Evolutionary conservation across 2,888 invertebrate genomes (phyloP).

Genomic region (Agapostemon virescens): DNA sequence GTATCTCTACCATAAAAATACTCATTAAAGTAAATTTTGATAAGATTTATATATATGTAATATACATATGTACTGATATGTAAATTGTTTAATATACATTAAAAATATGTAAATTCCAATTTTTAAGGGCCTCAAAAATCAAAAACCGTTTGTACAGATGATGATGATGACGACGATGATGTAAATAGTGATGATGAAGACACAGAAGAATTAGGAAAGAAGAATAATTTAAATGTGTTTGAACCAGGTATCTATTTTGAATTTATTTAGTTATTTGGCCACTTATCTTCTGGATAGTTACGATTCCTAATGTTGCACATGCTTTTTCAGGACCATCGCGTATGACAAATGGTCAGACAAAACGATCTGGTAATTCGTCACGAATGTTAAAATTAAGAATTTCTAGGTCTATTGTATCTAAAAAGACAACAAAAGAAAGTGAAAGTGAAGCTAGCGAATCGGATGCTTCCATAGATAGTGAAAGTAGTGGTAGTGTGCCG

Average conservation of each 20-base stretch:
- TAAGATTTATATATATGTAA: not conserved
- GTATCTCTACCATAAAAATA: slow-evolving; percentile 28
- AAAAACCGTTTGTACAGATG: slow-evolving; percentile 67
- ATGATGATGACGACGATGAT: slow-evolving; percentile 52
- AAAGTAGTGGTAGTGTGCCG: slow-evolving; percentile 74
- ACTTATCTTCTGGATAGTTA: not conserved
- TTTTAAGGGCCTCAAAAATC: slow-evolving; percentile 66
- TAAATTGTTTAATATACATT: not conserved
- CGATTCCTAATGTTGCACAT: not conserved
- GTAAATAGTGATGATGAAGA: slow-evolving; percentile 63
- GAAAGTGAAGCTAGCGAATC: slow-evolving; percentile 74
- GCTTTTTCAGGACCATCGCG: slow-evolving; percentile 74
- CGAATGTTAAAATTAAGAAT: slow-evolving; percentile 71
- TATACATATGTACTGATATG: not conserved
- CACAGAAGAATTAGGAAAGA: slow-evolving; percentile 46
- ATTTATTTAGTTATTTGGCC: not conserved
- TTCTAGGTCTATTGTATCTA: slow-evolving; percentile 56
- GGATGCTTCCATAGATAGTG: slow-evolving; percentile 70
- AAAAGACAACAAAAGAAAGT: slow-evolving; percentile 65
- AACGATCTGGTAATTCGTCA: slow-evolving; percentile 64
- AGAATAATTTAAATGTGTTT: slow-evolving; percentile 51
- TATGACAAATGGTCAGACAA: slow-evolving; percentile 75
- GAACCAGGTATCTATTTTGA: slow-evolving; percentile 67
- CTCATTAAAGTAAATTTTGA: slow-evolving; percentile 9
- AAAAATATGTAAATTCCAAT: not conserved